Evolutionary conservation across 2,113 vertebrate species (phyloP), one percentile per base, ranked within the genome.

Genomic region (Arenaria interpres): DNA sequence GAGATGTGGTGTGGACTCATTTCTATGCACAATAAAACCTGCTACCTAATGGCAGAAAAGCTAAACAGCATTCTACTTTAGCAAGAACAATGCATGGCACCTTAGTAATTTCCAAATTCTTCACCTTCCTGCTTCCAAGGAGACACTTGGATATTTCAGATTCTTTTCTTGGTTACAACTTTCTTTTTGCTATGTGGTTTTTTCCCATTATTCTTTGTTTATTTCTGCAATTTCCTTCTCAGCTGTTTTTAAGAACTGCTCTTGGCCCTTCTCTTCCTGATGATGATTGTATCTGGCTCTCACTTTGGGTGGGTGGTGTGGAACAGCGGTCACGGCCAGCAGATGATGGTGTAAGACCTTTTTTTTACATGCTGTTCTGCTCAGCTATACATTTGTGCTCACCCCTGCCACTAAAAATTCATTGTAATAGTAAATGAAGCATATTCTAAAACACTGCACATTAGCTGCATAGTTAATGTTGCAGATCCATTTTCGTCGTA

Each of bases 381-480:
- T 54, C 64, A 74, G 10, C 23, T 10, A 5, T 43, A 51, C 12
- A 35, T 67, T 60, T 2, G 0, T 92, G 59, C 16, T 91, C 64
- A 68, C 30, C 17, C 87, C 48, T 92, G 53, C 12, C 3, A 3
- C 51, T 78, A 62, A 67, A 90, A 92, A 73, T 33, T 67, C 23
- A 63, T 72, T 74, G 82, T 68, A 72, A 78, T 30, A 56, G 56
- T 56, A 93, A 96, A 89, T 78, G 51, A 87, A 90, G 43, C 60
- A 24, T 85, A 60, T 90, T 78, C 84, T 91, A 51, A 89, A 94
- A 39, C 48, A 51, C 32, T 51, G 30, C 22, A 48, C 51, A 78
- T 56, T 56, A 95, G 80, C 56, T 81, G 50, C 51, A 81, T 39
- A 81, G 80, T 77, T 97, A 95, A 91, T 78, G 48, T 51, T 81